Percentiles rank a stretch among this genome's conserved stretches.
Conservation (phyloP, 1,140 invertebrate genomes). For the Trichogramma pretiosum region DNA sequence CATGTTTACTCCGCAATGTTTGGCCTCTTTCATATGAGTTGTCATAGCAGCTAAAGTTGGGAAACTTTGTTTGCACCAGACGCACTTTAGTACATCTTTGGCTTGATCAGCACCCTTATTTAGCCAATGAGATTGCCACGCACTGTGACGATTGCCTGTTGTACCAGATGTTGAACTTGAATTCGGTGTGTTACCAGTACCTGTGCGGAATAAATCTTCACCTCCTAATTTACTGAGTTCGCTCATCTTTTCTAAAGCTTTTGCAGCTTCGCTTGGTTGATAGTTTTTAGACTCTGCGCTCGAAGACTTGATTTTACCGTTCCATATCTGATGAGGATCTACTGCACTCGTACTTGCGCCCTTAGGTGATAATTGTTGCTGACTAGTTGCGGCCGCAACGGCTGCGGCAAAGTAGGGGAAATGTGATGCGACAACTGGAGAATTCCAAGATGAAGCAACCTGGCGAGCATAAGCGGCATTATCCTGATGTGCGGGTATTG, state of each 20-base stretch:
- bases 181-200: conserved; percentile 42
- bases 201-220: conserved; percentile 61
- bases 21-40: conserved; percentile 91
- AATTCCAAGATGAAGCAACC: conserved; percentile 64
- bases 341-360: conserved; percentile 48
- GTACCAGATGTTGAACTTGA: conserved; percentile 29
- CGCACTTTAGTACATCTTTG: conserved; percentile 88
- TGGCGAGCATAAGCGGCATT: conserved; percentile 52
- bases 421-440: conserved; percentile 64
- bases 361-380: conserved; percentile 58
- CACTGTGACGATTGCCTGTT: conserved; percentile 60
- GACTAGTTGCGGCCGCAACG: conserved; percentile 58
- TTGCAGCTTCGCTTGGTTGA: conserved; percentile 68
- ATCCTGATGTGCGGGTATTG: conserved; percentile 35
- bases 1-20: conserved; percentile 80
- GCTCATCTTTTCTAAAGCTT: conserved; percentile 85
- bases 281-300: conserved; percentile 46
- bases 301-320: conserved; percentile 70
- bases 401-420: conserved; percentile 73
- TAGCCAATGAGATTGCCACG: conserved; percentile 92
- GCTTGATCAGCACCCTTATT: conserved; percentile 88
- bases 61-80: conserved; percentile 93
- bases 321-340: conserved; percentile 57
- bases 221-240: conserved; percentile 76
- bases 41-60: conserved; percentile 81